These are phyloP conservation scores for Cheilosia scutellata DNA, from an alignment of 2,888 invertebrate genomes.

Conservation along the genomic window DNA sequence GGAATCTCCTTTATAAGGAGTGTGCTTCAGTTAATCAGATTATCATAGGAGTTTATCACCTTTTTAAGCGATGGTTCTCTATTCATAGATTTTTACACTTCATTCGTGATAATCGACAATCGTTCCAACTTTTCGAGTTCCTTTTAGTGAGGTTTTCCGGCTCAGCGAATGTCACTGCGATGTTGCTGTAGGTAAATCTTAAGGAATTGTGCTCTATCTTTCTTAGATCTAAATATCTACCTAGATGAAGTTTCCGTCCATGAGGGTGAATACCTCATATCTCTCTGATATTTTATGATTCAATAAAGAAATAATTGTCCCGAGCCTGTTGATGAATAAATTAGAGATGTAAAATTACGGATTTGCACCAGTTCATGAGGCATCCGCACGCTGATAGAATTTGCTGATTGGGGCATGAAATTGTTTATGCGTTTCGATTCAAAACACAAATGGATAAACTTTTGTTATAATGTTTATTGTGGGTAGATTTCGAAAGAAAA, in stretches of 20 bases:
- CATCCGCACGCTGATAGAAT: no score
- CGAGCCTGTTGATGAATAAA: conserved; percentile 62
- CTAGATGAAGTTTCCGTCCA: conserved; percentile 32
- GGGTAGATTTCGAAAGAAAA: neutral
- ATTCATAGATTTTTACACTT: conserved; percentile 36
- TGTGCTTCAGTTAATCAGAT: conserved; percentile 46
- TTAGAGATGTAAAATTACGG: conserved; percentile 24
- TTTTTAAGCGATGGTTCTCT: neutral
- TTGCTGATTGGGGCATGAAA: neutral
- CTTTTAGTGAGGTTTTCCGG: conserved; percentile 23
- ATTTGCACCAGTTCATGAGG: neutral
- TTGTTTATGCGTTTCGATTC: neutral
- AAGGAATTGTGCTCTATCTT: conserved; percentile 60
- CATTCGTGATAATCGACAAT: conserved; percentile 25
- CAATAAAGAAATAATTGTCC: conserved; percentile 57
- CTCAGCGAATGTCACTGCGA: neutral
- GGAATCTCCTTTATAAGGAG: conserved; percentile 21
- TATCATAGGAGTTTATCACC: conserved; percentile 39
- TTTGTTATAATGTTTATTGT: conserved; percentile 7
- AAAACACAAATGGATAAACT: conserved; percentile 4
- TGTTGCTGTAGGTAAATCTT: conserved; percentile 19
- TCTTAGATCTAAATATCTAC: conserved; percentile 11
- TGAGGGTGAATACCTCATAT: conserved; percentile 21
- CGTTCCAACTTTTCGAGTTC: conserved; percentile 8
- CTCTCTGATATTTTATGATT: conserved; percentile 43